Evolutionary conservation across 2,888 invertebrate species (phyloP), one percentile per base, ranked within the genome.

Genomic region (Nomada ferruginata): DNA sequence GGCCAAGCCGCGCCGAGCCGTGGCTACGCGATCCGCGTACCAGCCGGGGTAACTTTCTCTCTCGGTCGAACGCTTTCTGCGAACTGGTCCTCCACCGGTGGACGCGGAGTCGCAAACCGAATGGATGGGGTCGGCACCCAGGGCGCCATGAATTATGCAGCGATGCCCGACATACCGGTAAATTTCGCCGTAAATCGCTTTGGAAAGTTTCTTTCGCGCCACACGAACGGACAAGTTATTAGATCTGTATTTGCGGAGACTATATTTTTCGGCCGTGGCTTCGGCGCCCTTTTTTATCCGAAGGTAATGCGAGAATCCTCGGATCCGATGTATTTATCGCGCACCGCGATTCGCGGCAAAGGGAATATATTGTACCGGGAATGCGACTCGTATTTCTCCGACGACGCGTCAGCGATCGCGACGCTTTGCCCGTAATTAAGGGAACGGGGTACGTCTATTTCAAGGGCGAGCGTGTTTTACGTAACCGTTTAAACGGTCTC

Each of bases 181-280:
- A 87, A 87, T 86, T 87, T 86, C 85, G 83, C 74, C 76, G 79
- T 87, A 79, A 78, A 83, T 87, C 85, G 76, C 80, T 72, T 78
- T 71, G 85, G 74, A 83, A 86, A 83, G 74, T 87, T 83, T 70
- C 83, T 83, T 83, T 83, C 83, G 78, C 83, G 72, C 79, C 83
- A 77, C 83, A 83, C 78, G 83, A 83, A 68, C 83, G 74, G 79
- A 83, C 70, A 83, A 83, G 83, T 83, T 83, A 83, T 83, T 83
- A 83, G 83, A 83, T 83, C 83, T 83, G 83, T 78, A 83, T 83
- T 84, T 72, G 83, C 75, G 75, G 83, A 55, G 83, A 83, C 83
- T 78, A 83, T 83, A 83, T 83, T 83, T 83, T 83, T 83, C 70
- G 59, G 42, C 59, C 44, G 69, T 36, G 18, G 47, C 64, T n/a